Base-by-base conservation (phyloP, 23 tunicate species). In the Phallusia fumigata region DNA sequence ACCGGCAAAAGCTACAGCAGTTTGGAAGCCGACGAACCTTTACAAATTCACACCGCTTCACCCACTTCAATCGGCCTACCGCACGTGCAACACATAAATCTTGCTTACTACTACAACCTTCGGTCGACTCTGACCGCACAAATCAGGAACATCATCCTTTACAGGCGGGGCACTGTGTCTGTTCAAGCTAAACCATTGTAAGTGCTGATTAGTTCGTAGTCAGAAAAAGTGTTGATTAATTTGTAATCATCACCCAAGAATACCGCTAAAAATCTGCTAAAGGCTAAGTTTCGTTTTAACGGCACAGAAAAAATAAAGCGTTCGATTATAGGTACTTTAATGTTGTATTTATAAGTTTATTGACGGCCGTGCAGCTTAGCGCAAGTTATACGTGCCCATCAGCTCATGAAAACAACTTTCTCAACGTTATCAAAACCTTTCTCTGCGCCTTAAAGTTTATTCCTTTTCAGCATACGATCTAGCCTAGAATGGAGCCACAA, bases 21-120 rank as follows among this genome's bases (percentile, higher is more conserved):
- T 19, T 50, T 86, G 22, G 53, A 32, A 12, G 83, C 83, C 34
- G 76, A 80, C 33, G 79, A 80, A 74, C 80, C 80, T 18, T 3
- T 80, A 58, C 73, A 36, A 24, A 78, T 75, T 3, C 69, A 80
- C 52, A 24, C 34, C 26, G 90, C 90, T 30, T 74, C 58, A 10
- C 90, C 90, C 24, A 53, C 90, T n/a, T 80, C 90, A 3, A 52
- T 80, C 52, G 90, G 90, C 19, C 32, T 65, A 18, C 90, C 90
- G 34, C 84, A 74, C 16, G 73, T 86, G 33, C 28, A 65, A 24
- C 13, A n/a, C 18, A 36, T 33, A 0, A 78, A 80, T 26, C 51
- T 76, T 22, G 18, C 90, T 15, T 79, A 80, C 36, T 86, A 52
- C 65, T n/a, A 35, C 53, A 34, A 80, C 79, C 51, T 80, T 40